Conservation (phyloP, 2,113 vertebrate species). For the Rafetus swinhoei region DNA sequence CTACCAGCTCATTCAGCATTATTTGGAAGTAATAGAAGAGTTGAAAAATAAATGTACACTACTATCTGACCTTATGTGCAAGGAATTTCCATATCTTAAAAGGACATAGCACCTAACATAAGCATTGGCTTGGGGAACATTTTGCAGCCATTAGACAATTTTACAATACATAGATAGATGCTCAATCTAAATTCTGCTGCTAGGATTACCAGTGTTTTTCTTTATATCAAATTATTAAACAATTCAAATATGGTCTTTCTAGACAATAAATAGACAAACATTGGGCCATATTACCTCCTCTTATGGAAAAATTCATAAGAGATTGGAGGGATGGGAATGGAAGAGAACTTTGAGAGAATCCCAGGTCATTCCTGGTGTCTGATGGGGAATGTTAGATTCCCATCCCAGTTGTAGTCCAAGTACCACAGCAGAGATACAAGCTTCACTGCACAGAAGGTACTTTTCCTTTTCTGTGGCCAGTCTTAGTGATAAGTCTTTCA, state of each 20-base stretch:
- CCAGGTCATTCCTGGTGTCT: not conserved
- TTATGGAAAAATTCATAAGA: not conserved
- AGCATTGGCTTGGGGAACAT: not conserved
- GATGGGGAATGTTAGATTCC: not conserved
- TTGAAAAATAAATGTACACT: not conserved
- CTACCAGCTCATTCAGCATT: not conserved
- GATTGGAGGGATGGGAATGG: not conserved
- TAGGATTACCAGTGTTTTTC: not conserved
- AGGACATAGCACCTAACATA: not conserved
- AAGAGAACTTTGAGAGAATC: not conserved
- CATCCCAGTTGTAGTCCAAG: not conserved
- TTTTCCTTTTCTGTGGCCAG: not conserved
- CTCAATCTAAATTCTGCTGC: not conserved
- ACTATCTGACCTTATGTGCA: not conserved
- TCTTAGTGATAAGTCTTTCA: not conserved
- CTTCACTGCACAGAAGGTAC: not conserved
- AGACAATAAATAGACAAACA: not conserved
- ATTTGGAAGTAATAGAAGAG: not conserved
- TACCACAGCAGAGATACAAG: not conserved
- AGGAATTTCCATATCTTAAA: conserved; percentile 3
- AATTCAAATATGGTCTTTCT: not conserved
- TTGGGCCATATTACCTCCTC: not conserved
- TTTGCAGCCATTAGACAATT: conserved; percentile 9
- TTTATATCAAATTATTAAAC: not conserved
- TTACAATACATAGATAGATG: not conserved